These are phyloP conservation scores for Pycnomerus fuliginosus DNA, from an alignment of 2,888 invertebrate genomes.

Conservation along the genomic window DNA sequence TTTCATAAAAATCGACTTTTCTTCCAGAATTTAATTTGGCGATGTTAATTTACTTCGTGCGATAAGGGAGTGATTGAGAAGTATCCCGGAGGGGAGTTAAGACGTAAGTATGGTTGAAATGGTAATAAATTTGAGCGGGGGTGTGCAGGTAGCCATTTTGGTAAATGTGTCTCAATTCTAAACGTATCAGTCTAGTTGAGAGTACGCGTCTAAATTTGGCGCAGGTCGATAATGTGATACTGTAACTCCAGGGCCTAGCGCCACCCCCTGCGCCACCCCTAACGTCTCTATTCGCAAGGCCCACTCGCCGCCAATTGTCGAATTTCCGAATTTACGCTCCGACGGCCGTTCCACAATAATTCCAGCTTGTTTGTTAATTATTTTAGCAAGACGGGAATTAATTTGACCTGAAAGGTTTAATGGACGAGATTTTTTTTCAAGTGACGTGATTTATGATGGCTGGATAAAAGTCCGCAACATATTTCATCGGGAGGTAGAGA, in stretches of 20 bases:
- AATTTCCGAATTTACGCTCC: slow-evolving; percentile 12
- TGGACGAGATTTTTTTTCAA: slow-evolving; percentile 14
- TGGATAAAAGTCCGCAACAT: too few relatives aligned
- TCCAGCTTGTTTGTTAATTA: slow-evolving; percentile 17
- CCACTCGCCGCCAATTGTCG: slow-evolving; percentile 5
- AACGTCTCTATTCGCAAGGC: slow-evolving; percentile 17
- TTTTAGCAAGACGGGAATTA: slow-evolving; percentile 22
- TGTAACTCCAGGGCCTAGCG: slow-evolving; percentile 40
- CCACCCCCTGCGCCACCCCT: slow-evolving; percentile 39
- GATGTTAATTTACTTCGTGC: slow-evolving; percentile 14
- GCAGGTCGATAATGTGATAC: slow-evolving; percentile 49
- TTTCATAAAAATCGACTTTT: too few relatives aligned
- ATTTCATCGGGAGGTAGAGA: too few relatives aligned
- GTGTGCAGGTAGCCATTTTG: slow-evolving; percentile 24
- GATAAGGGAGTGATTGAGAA: slow-evolving; percentile 18
- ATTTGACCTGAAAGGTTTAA: slow-evolving; percentile 14
- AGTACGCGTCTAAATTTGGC: slow-evolving; percentile 33
- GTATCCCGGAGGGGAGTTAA: slow-evolving; percentile 12
- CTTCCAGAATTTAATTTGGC: too few relatives aligned
- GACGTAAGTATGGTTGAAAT: slow-evolving; percentile 20
- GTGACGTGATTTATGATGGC: slow-evolving; percentile 14
- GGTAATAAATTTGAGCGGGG: slow-evolving; percentile 13
- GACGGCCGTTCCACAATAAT: slow-evolving; percentile 15
- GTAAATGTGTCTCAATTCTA: slow-evolving; percentile 22
- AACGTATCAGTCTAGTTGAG: slow-evolving; percentile 24